Conservation (phyloP, 2,113 vertebrate species). For the Mus spicilegus region DNA sequence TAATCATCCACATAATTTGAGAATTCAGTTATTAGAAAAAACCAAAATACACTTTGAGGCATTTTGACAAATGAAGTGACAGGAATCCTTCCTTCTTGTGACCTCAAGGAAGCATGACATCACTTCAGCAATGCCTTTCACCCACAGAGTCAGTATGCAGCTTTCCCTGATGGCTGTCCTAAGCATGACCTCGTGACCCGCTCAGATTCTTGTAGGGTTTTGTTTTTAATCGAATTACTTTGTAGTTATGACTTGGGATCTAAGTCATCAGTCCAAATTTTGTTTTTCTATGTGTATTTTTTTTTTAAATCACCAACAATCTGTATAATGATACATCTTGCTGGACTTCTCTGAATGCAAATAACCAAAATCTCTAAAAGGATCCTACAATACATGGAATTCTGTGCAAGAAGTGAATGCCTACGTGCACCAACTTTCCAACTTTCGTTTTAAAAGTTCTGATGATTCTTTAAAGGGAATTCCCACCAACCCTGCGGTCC, state of each 20-base stretch:
- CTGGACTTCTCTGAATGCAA: background rate
- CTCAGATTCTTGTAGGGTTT: background rate
- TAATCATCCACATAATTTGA: background rate
- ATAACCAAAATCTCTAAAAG: background rate
- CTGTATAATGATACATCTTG: background rate
- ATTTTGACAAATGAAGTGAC: background rate
- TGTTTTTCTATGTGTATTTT: background rate
- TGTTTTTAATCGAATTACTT: slow-evolving; percentile 2
- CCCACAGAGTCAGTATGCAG: background rate
- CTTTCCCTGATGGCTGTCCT: slow-evolving; percentile 4
- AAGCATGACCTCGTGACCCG: background rate
- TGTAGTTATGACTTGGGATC: slow-evolving; percentile 4
- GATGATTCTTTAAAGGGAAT: background rate
- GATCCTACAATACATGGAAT: background rate
- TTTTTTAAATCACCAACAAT: background rate
- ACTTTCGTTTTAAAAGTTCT: background rate
- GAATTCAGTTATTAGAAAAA: background rate
- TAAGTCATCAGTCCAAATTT: slow-evolving; percentile 16
- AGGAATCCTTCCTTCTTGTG: background rate
- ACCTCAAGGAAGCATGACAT: background rate
- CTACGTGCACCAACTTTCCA: background rate
- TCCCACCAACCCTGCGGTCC: no score
- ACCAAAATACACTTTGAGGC: background rate
- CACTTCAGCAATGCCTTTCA: background rate
- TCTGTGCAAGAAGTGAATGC: background rate